Evolutionary conservation across 1,140 invertebrate species (phyloP).

Genomic region (Eciton burchellii): DNA sequence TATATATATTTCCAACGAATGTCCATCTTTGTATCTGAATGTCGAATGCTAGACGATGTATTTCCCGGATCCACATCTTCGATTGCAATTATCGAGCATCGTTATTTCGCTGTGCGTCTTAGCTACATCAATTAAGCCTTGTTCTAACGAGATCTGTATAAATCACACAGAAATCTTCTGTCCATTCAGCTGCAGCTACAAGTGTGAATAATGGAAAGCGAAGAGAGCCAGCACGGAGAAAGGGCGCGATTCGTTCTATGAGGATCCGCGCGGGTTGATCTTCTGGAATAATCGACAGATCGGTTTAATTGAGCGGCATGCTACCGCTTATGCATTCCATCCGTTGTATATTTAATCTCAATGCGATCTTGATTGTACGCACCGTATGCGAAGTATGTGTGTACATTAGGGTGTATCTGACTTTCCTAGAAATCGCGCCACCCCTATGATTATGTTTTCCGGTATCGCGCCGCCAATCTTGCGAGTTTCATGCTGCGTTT

Average conservation of each 20-base stretch:
- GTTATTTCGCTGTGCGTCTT: neutral
- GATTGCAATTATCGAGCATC: too few relatives aligned
- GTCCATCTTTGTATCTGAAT: too few relatives aligned
- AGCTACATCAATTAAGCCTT: neutral
- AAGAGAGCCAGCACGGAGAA: slow-evolving; percentile 4
- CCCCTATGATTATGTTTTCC: slow-evolving; percentile 41
- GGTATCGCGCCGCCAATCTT: slow-evolving; percentile 7
- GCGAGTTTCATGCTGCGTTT: neutral
- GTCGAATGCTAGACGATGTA: too few relatives aligned
- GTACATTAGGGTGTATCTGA: slow-evolving; percentile 1
- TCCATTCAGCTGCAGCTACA: neutral
- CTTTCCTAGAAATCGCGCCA: slow-evolving; percentile 25
- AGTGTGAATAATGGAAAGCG: slow-evolving; percentile 45
- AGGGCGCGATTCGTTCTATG: slow-evolving; percentile 22
- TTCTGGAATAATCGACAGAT: slow-evolving; percentile 42
- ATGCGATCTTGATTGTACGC: slow-evolving; percentile 19
- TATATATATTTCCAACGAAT: too few relatives aligned
- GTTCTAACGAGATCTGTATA: neutral
- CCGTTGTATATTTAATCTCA: slow-evolving; percentile 14
- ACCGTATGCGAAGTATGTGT: neutral
- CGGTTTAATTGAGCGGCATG: slow-evolving; percentile 19
- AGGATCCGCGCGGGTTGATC: neutral
- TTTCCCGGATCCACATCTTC: too few relatives aligned
- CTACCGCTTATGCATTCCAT: slow-evolving; percentile 35
- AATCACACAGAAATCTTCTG: neutral